A percentile compares a stretch with the other conserved stretches of the same genome.
phyloP scores from a whole-genome alignment of 2,888 invertebrate species.

The Ormyrus labotus region DNA sequence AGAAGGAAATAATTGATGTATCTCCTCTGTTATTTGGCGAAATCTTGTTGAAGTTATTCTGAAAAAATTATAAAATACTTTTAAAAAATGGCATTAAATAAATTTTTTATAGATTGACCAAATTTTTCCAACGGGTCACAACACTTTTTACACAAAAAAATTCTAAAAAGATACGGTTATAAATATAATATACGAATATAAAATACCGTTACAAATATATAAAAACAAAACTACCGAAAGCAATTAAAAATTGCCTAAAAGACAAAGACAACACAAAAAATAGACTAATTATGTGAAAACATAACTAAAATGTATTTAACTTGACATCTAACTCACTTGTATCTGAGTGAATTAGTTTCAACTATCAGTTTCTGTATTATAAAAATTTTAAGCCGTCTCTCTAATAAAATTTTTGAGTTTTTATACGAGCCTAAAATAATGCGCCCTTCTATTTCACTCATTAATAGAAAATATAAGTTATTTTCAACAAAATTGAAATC shows the following conservation, averaged over 20 bases:
- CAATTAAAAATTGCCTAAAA: background rate
- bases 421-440: background rate
- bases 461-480: background rate
- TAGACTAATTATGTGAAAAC: background rate
- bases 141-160: background rate
- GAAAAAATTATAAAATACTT: background rate
- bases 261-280: background rate
- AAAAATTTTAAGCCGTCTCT: background rate
- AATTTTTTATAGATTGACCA: background rate
- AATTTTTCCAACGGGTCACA: background rate
- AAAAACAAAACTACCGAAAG: background rate
- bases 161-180: background rate
- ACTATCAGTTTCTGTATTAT: slow-evolving; percentile 1
- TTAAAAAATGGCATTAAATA: slow-evolving; percentile 1
- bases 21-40: background rate
- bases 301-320: background rate
- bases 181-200: background rate
- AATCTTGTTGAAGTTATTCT: slow-evolving; percentile 8
- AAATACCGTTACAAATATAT: background rate
- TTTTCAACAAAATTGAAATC: background rate
- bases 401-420: background rate
- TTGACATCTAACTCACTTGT: slow-evolving; percentile 3
- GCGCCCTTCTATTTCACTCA: no score
- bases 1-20: background rate
- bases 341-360: background rate